These are phyloP conservation scores for Dynastes grantii DNA, from an alignment of 2,888 invertebrate genomes.

Conservation along the genomic window DNA sequence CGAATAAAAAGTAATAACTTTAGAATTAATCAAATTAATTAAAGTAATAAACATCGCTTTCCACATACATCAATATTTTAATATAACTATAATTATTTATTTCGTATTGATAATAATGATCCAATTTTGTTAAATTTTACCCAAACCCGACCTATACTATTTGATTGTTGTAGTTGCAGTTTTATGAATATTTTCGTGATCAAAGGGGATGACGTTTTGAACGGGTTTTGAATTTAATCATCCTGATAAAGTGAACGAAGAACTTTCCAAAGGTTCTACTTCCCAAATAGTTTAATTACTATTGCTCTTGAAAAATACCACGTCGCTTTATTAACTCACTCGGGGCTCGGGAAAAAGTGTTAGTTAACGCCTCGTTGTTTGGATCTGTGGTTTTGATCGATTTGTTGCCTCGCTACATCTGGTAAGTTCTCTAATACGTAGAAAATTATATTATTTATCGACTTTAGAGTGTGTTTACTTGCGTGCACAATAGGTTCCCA, in stretches of 20 bases:
- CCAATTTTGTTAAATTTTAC: too few species aligned
- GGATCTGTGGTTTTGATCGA: not conserved
- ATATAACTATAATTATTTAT: too few species aligned
- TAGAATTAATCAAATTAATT: too few species aligned
- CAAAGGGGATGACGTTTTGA: not conserved
- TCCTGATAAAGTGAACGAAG: not conserved
- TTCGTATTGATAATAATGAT: too few species aligned
- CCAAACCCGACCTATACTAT: too few species aligned
- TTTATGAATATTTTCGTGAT: not conserved
- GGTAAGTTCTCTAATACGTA: not conserved
- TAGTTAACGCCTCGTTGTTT: not conserved
- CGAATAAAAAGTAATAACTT: too few species aligned
- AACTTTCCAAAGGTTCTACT: not conserved
- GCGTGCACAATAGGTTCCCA: not conserved
- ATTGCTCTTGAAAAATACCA: not conserved
- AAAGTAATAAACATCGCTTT: too few species aligned
- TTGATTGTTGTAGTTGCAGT: not conserved
- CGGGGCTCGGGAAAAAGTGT: not conserved
- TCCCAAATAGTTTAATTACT: not conserved
- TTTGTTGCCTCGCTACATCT: not conserved
- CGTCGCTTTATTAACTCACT: not conserved
- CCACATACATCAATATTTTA: too few species aligned
- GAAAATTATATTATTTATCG: constrained; percentile 1
- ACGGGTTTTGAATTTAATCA: too few species aligned
- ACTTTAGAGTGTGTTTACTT: constrained; percentile 12